Evolutionary conservation across 2,888 invertebrate species (phyloP).

Genomic region (Deladenus siricidicola): DNA sequence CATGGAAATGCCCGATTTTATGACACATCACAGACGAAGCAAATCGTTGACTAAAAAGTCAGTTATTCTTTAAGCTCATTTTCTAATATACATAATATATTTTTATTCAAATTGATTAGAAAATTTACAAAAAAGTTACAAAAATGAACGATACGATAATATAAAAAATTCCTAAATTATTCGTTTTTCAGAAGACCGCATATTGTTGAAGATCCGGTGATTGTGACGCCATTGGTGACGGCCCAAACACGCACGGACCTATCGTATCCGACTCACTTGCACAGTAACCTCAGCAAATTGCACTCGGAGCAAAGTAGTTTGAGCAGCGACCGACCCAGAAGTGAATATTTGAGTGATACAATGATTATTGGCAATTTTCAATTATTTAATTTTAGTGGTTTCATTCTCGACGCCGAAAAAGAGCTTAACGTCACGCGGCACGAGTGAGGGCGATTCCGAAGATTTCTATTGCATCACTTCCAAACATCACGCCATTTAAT

Average conservation of each 20-base stretch:
- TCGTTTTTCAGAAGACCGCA: not conserved
- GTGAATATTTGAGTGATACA: not conserved
- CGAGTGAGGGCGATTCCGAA: conserved; percentile 36
- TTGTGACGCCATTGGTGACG: conserved; percentile 6
- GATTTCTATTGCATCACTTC: conserved; percentile 34
- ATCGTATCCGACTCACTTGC: not conserved
- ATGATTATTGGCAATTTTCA: too few relatives aligned
- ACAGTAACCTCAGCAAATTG: conserved; percentile 8
- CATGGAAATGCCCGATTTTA: conserved; percentile 2
- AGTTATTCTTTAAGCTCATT: too few relatives aligned
- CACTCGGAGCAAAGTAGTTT: too few relatives aligned
- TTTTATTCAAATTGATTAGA: too few relatives aligned
- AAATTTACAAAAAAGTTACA: too few relatives aligned
- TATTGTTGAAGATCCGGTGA: conserved; percentile 3
- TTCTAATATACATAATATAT: too few relatives aligned
- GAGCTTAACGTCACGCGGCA: conserved; percentile 16
- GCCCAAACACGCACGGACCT: conserved; percentile 2
- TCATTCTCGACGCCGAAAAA: conserved; percentile 51
- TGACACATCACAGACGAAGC: not conserved
- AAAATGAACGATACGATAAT: not conserved
- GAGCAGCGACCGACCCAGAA: conserved; percentile 12
- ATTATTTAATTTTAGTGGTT: conserved; percentile 36
- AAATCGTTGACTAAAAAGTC: not conserved
- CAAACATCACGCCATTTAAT: conserved; percentile 29
- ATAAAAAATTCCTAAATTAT: not conserved